Conservation (phyloP, 2,113 vertebrate genomes). For the Sialia sialis region DNA sequence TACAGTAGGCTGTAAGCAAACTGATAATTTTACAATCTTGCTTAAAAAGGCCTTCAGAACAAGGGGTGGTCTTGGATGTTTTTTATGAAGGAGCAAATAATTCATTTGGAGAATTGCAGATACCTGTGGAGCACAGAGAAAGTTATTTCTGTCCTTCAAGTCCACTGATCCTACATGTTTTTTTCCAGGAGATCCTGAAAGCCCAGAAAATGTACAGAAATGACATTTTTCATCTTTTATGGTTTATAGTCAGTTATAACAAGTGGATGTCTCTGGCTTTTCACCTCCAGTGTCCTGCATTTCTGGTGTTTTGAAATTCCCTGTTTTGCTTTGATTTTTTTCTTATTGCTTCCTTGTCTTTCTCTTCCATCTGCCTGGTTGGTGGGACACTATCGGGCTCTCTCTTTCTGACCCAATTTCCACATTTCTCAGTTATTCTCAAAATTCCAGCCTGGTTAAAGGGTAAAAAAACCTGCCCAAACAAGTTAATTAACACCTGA, state of each 20-base stretch:
- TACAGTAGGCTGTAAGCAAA: not conserved
- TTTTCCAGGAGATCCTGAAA: not conserved
- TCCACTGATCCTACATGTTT: not conserved
- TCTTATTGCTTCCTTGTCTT: not conserved
- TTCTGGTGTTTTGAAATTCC: not conserved
- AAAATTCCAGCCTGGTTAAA: not conserved
- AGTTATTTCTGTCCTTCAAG: not conserved
- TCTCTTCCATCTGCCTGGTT: not conserved
- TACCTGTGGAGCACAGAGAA: not conserved
- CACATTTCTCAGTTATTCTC: not conserved
- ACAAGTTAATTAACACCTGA: not conserved
- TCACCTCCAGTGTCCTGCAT: fast-evolving
- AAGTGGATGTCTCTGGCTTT: not conserved
- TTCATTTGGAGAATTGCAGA: not conserved
- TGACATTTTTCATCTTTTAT: not conserved
- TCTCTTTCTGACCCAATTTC: not conserved
- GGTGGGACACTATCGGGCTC: fast-evolving
- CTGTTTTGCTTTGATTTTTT: not conserved
- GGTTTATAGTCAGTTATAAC: not conserved
- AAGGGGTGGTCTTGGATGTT: not conserved
- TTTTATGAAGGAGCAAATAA: not conserved
- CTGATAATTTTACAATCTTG: not conserved
- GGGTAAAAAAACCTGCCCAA: not conserved
- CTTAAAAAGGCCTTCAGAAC: not conserved
- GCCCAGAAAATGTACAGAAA: not conserved